phyloP scores from a whole-genome alignment of 2,113 vertebrate genomes.

The Sturnus vulgaris region DNA sequence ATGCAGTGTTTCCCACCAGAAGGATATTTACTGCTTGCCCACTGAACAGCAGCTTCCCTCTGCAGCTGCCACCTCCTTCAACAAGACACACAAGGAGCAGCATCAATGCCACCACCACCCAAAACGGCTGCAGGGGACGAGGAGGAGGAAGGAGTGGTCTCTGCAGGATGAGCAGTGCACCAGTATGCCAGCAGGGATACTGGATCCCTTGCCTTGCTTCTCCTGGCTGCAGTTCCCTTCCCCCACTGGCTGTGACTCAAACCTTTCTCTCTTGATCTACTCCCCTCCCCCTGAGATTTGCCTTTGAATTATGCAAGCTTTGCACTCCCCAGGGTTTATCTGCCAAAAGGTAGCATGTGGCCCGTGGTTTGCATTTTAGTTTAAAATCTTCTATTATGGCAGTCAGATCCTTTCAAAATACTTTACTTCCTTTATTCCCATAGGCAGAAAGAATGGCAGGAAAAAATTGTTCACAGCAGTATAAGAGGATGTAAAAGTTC shows the following conservation, averaged over 20 bases:
- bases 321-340: constrained; percentile 46
- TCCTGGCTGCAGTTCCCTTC: constrained; percentile 15
- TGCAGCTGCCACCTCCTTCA: background rate
- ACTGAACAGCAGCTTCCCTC: background rate
- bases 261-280: background rate
- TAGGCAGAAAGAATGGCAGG: constrained; percentile 55
- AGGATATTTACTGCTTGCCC: background rate
- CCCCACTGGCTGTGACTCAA: background rate
- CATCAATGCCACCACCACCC: background rate
- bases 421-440: constrained; percentile 64
- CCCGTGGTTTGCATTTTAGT: constrained; percentile 56
- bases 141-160: background rate
- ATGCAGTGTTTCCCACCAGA: background rate
- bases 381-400: constrained; percentile 51
- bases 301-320: constrained; percentile 57
- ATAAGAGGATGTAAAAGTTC: constrained; percentile 44
- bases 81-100: background rate
- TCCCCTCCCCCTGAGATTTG: constrained; percentile 26
- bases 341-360: constrained; percentile 68
- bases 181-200: background rate
- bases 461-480: constrained; percentile 64
- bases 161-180: background rate
- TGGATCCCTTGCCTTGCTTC: background rate
- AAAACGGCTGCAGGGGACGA: background rate
- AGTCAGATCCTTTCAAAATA: constrained; percentile 60